A percentile compares a stretch with the other conserved stretches of the same genome.
Conservation (phyloP, 2,113 vertebrate genomes). For the Pycnonotus jocosus region DNA sequence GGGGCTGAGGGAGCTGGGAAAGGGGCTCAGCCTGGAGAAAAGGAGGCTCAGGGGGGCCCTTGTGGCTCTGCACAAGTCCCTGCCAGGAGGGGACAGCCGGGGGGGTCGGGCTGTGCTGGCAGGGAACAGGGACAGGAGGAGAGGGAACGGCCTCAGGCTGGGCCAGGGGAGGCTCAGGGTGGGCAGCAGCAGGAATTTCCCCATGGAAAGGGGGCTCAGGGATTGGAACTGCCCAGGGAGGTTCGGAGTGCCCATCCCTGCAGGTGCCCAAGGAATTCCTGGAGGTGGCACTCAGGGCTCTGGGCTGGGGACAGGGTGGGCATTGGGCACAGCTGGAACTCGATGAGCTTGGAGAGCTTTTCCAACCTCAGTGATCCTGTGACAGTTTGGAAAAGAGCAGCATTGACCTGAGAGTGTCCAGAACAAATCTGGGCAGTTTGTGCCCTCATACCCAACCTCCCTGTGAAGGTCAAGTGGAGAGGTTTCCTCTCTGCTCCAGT, state of each 20-base stretch:
- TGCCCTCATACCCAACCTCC: background rate
- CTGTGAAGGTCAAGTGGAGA: background rate
- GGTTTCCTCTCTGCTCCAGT: background rate
- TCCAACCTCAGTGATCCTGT: background rate
- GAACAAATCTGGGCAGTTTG: background rate
- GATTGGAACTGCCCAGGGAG: background rate
- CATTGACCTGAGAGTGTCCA: background rate
- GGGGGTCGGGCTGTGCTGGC: background rate
- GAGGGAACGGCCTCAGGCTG: background rate
- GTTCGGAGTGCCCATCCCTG: background rate
- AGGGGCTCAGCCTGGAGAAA: background rate
- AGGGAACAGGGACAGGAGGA: background rate
- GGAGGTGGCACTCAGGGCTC: rapidly evolving
- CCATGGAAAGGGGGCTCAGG: rapidly evolving
- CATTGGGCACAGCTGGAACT: rapidly evolving
- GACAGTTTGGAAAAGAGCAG: background rate
- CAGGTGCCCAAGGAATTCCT: rapidly evolving
- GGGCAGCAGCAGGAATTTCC: background rate
- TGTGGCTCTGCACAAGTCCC: background rate
- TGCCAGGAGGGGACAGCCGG: background rate
- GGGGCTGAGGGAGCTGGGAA: background rate
- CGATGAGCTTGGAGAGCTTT: rapidly evolving
- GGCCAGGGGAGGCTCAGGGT: background rate
- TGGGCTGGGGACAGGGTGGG: background rate
- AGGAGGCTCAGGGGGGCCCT: background rate